Evolutionary conservation across 2,888 invertebrate species (phyloP).

Genomic region (Junonia oenone): DNA sequence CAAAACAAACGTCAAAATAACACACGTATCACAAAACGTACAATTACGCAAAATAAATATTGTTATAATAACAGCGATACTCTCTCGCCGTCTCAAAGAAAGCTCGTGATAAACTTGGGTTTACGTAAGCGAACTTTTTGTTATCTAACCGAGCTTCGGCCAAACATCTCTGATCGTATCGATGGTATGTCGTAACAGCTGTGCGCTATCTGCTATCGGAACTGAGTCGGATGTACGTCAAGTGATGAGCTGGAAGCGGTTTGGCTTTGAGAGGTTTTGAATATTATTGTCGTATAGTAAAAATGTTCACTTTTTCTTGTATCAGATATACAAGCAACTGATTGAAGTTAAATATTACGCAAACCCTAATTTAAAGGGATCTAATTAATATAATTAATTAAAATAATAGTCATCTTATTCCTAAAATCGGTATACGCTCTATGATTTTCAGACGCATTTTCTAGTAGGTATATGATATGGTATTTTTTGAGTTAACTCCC

Average conservation of each 20-base stretch:
- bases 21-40: constrained; percentile 14
- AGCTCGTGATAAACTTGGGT: constrained; percentile 45
- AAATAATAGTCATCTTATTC: too few species aligned
- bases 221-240: constrained; percentile 40
- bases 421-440: too few species aligned
- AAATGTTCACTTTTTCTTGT: too few species aligned
- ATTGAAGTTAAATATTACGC: too few species aligned
- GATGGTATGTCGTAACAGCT: constrained; percentile 54
- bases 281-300: not conserved
- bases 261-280: not conserved
- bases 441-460: too few species aligned
- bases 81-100: constrained; percentile 36
- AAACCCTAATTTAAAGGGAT: too few species aligned
- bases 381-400: too few species aligned
- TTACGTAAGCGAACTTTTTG: constrained; percentile 62
- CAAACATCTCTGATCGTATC: constrained; percentile 66
- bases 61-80: constrained; percentile 25
- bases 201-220: constrained; percentile 48
- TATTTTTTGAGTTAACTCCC: too few species aligned
- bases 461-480: too few species aligned
- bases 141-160: constrained; percentile 54
- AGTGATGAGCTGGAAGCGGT: constrained; percentile 23
- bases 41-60: constrained; percentile 33
- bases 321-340: too few species aligned
- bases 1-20: constrained; percentile 6